Evolutionary conservation across 2,797 vertebrate species (phyloP), one percentile per base, ranked within the genome.

Genomic region (Coregonus sp.): DNA sequence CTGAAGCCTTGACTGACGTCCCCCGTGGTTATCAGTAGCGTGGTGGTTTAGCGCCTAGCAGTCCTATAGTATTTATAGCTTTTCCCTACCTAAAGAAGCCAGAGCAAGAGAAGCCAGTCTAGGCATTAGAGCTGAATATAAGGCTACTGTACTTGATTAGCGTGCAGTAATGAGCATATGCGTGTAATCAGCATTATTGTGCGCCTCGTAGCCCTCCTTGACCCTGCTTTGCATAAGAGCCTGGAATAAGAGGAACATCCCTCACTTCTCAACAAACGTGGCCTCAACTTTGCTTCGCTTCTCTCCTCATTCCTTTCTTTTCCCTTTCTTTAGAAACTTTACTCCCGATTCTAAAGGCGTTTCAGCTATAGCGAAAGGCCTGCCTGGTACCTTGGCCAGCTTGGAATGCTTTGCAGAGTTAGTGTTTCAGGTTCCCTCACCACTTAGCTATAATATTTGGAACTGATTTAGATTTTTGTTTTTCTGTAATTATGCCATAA

Each of bases 111-210:
- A 81, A 81, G 89, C 91, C 89, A 75, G 82, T 93, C 90, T 86
- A 87, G 86, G 88, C 91, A 89, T 93, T 94, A 92, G 89, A 14
- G 81, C 84, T 83, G 88, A 93, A 91, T 92, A 91, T 92, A 92
- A 91, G 92, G 90, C 92, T 94, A 95, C 94, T 95, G 94, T 94
- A 95, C 92, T 94, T 95, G 94, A 95, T 95, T 92, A 95, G 93
- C 89, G 91, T 93, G 92, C 94, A 91, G 93, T 95, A 94, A 95
- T 95, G 95, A 94, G 94, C 95, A 95, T 95, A 94, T 91, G 94
- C 92, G 93, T 95, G 94, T 95, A 95, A 95, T 95, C 94, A 95
- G 93, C 88, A 93, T 95, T 94, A 95, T 95, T 95, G 94, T 95
- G 94, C 90, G 87, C 85, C 90, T 90, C 91, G 83, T 92, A 93